Evolutionary conservation across 2,797 vertebrate genomes (phyloP), one percentile per base, ranked within the genome.

Genomic region (Adelosebastes latens): DNA sequence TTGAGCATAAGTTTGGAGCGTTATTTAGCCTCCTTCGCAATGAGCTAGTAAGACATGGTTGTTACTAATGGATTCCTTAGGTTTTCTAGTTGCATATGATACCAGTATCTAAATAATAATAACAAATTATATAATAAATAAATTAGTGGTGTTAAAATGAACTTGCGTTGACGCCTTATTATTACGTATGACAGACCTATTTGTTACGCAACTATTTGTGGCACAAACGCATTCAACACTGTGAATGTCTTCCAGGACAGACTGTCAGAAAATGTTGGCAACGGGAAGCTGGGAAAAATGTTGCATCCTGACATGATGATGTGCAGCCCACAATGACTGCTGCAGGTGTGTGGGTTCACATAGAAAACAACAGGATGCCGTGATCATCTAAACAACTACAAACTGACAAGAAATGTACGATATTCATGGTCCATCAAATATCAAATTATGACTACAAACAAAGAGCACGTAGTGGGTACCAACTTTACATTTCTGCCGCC

Each of bases 51-150:
- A 1, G 18, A 49, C 46, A 49, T 49, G 46, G 7, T 49, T 49
- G 46, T 0, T 49, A 49, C 18, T 0, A 20, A 0, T 20, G 8
- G 46, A 49, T 46, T 46, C 42, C 7, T 46, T 8, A 3, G 0
- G 16, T 16, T 46, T 18, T 18, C 14, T 18, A 18, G 42, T 18
- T 49, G 8, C 46, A 20, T 49, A 49, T 49, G 46, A 49, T 20
- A 3, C 46, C 18, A 20, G 46, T 49, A 49, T 49, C 18, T 49
- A 20, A 49, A 20, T 49, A 49, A 20, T 49, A 49, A 20, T 20
- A 20, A 46, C 7, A 46, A 2, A 49, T 49, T 49, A 49, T 49
- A 49, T 20, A 49, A 49, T 49, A 49, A 49, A 49, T 49, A 9
- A 49, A 20, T 49, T 0, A 20, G 46, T 20, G 16, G 42, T 18